Evolutionary conservation across 1,140 invertebrate species (phyloP).

Genomic region (Onthophagus taurus): DNA sequence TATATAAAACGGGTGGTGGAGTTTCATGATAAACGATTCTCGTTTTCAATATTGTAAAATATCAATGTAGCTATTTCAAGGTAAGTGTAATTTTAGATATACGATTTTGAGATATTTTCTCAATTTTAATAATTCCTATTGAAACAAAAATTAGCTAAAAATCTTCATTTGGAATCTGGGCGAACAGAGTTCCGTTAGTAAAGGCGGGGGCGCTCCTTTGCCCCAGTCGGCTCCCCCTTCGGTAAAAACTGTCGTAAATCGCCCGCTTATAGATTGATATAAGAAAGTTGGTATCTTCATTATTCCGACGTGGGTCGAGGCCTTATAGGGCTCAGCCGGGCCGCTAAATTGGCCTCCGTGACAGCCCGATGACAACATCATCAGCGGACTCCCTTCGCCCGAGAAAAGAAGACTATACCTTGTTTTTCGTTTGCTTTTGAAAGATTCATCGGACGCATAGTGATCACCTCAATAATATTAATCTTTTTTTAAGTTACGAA

Average conservation of each 20-base stretch:
- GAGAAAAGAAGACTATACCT: too few species aligned
- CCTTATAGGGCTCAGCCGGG: conserved; percentile 29
- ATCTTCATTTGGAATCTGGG: too few species aligned
- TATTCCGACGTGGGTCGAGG: conserved; percentile 25
- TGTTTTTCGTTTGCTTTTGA: conserved; percentile 27
- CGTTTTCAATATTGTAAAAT: too few species aligned
- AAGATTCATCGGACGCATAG: conserved; percentile 26
- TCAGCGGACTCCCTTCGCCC: conserved; percentile 27
- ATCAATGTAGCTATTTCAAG: too few species aligned
- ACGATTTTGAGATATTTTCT: too few species aligned
- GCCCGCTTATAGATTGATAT: conserved; percentile 29
- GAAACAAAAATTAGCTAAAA: too few species aligned
- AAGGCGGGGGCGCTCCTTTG: conserved; percentile 11
- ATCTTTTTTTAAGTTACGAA: too few species aligned
- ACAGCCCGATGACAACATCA: conserved; percentile 35
- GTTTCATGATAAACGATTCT: too few species aligned
- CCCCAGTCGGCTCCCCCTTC: background rate
- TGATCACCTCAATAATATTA: too few species aligned
- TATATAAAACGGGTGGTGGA: too few species aligned
- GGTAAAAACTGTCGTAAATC: conserved; percentile 31
- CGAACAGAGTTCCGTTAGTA: background rate
- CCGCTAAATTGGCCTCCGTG: conserved; percentile 29
- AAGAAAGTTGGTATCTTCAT: conserved; percentile 36
- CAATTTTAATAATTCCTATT: too few species aligned
- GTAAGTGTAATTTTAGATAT: too few species aligned